phyloP scores from a whole-genome alignment of 1,140 invertebrate species.

The Cyclina sinensis region DNA sequence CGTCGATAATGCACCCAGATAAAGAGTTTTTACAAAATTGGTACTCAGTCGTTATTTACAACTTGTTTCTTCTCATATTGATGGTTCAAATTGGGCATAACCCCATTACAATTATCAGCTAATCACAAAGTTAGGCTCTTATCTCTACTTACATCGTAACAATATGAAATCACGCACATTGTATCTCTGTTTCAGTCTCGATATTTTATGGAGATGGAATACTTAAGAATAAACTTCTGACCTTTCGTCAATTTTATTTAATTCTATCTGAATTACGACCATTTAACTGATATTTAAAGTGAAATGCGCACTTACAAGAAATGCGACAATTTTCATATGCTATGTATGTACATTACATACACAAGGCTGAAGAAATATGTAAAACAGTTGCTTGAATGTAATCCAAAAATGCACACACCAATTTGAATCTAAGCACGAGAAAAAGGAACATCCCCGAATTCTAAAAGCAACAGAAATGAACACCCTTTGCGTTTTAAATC shows the following conservation, averaged over 20 bases:
- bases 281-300: no score
- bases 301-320: no score
- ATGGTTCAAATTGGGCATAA: neutral
- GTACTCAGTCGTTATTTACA: neutral
- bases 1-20: neutral
- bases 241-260: neutral
- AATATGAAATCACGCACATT: conserved; percentile 21
- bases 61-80: neutral
- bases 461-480: no score
- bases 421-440: no score
- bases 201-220: neutral
- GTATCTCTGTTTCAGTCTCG: conserved; percentile 8
- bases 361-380: no score
- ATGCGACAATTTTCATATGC: no score
- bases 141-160: neutral
- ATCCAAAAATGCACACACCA: no score
- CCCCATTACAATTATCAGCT: conserved; percentile 18
- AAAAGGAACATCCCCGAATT: no score
- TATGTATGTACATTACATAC: no score
- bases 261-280: neutral
- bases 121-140: neutral
- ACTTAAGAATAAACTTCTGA: neutral
- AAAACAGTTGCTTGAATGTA: no score
- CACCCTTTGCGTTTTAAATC: no score
- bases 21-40: neutral